Base-by-base conservation (phyloP, 2,888 invertebrate genomes). In the Hydropsyche betteni region DNA sequence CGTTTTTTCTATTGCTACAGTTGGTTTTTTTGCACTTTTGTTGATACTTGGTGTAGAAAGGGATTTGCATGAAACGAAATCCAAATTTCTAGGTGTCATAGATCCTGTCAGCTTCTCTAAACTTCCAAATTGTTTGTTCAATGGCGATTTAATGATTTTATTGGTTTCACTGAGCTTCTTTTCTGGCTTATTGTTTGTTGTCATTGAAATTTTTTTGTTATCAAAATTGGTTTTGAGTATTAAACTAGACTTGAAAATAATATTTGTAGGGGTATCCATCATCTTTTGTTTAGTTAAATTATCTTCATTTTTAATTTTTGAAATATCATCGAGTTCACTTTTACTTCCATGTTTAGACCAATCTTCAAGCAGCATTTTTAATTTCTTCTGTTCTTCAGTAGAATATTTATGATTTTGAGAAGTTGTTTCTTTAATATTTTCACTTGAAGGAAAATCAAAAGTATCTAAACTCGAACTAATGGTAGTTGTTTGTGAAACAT, bases 301-400 rank as follows among this genome's bases (percentile, higher is more conserved):
- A 69, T 69, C 50, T 8, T 36, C 44, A 10, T 44, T 44, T 8
- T 10, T 44, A 44, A 14, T 14, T n/a, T 44, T 69, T n/a, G 36
- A 14, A 44, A 69, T 10, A 53, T 86, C 87, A 73, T 87, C 87
- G 75, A 85, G 86, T 80, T 86, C 86, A 0, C 86, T 86, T 6
- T 87, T 83, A 1, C 87, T 87, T 0, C 88, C 88, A 78, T 85
- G 86, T 79, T 83, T 84, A 2, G 87, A 87, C 88, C 88, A 88
- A 80, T 87, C 87, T 79, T 86, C 86, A 16, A 86, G 81, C 78
- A 87, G 86, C 79, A 85, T 87, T 10, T 86, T 81, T 55, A 87
- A 86, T 80, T 86, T 88, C 81, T 85, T 85, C 2, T 87, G 87
- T 81, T 87, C 86, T 51, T 86, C 86, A 24, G 86, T 86, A 0